These are phyloP conservation scores for Lasioglossum morio DNA, from an alignment of 2,888 invertebrate species.

Conservation along the genomic window DNA sequence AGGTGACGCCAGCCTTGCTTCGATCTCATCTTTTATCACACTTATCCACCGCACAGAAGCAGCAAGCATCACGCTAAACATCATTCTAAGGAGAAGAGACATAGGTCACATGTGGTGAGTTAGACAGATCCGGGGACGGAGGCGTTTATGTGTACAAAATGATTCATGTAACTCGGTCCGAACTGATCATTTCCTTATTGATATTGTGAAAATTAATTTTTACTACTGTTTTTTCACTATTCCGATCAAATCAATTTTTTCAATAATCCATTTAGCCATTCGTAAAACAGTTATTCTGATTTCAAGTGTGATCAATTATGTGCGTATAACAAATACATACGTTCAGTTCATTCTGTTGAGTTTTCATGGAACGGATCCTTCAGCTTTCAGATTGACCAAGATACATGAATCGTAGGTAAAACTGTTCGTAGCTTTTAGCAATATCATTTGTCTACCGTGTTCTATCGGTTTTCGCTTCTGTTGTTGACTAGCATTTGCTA, in stretches of 20 bases:
- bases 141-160: neutral
- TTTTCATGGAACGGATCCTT: neutral
- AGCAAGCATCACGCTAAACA: slow-evolving; percentile 82
- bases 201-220: too few relatives aligned
- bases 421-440: neutral
- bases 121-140: slow-evolving; percentile 23
- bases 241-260: too few relatives aligned
- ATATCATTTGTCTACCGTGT: neutral
- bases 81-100: slow-evolving; percentile 81
- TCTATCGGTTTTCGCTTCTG: neutral
- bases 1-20: slow-evolving; percentile 84
- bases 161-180: slow-evolving; percentile 7
- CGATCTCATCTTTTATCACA: slow-evolving; percentile 82
- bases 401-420: slow-evolving; percentile 7
- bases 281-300: too few relatives aligned
- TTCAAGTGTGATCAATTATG: too few relatives aligned
- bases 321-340: too few relatives aligned
- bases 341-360: too few relatives aligned
- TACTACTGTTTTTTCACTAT: too few relatives aligned
- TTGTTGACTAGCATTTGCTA: neutral
- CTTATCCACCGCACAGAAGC: slow-evolving; percentile 83
- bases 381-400: neutral
- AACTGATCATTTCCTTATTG: too few relatives aligned
- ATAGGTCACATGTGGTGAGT: slow-evolving; percentile 82
- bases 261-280: too few relatives aligned